phyloP scores from a whole-genome alignment of 1,140 invertebrate genomes.

The Andricus grossulariae region DNA sequence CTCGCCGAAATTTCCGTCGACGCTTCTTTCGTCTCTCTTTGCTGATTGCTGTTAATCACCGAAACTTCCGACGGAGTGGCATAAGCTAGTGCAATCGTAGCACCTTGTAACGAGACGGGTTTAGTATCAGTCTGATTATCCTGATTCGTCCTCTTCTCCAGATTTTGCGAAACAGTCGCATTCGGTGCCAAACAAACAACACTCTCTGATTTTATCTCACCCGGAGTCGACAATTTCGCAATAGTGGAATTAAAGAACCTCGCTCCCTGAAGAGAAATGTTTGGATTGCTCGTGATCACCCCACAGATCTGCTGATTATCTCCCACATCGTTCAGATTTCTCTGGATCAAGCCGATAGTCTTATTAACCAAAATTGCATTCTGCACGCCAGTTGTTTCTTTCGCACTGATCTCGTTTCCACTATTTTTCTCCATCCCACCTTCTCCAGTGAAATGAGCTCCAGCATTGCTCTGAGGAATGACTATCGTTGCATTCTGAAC shows the following conservation, averaged over 20 bases:
- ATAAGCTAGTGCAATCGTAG: constrained; percentile 67
- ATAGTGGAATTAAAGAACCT: constrained; percentile 71
- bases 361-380: constrained; percentile 70
- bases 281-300: constrained; percentile 72
- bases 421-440: constrained; percentile 44
- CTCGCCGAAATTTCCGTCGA: constrained; percentile 48
- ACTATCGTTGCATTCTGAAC: constrained; percentile 38
- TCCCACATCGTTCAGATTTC: constrained; percentile 62
- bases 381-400: constrained; percentile 47
- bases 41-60: constrained; percentile 53
- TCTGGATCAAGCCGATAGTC: constrained; percentile 65
- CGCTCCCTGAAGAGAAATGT: constrained; percentile 62
- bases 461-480: constrained; percentile 47
- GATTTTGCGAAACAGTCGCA: constrained; percentile 37
- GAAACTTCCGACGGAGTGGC: constrained; percentile 58
- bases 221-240: constrained; percentile 59
- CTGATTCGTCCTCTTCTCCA: constrained; percentile 61
- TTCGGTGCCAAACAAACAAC: constrained; percentile 63
- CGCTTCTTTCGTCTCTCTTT: constrained; percentile 57
- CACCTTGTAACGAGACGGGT: constrained; percentile 44
- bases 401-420: constrained; percentile 37
- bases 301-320: constrained; percentile 69
- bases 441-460: constrained; percentile 55
- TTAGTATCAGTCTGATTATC: constrained; percentile 57
- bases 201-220: constrained; percentile 60